Evolutionary conservation across 2,113 vertebrate genomes (phyloP).

Genomic region (Melospiza melodia): DNA sequence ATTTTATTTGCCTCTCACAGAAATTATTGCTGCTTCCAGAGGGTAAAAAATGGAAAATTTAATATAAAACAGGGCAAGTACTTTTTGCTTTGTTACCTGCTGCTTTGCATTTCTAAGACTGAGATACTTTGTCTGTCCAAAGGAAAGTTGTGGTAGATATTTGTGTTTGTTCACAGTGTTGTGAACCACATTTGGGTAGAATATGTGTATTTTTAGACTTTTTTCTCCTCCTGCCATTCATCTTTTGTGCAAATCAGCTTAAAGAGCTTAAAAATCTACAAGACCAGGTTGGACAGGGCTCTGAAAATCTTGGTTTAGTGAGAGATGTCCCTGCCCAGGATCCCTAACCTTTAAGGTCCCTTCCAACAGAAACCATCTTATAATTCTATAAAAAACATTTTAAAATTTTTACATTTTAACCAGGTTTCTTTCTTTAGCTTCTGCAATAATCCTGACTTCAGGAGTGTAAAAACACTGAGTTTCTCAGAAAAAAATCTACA

Average conservation of each 20-base stretch:
- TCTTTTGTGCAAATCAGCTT: neutral
- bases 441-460: neutral
- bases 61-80: neutral
- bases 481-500: neutral
- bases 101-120: neutral
- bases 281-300: neutral
- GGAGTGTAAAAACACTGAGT: neutral
- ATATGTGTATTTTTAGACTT: neutral
- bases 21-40: neutral
- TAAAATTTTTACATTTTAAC: neutral
- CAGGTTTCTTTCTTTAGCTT: neutral
- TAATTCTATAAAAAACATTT: neutral
- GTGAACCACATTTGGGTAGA: neutral
- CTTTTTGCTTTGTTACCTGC: neutral
- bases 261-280: neutral
- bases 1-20: neutral
- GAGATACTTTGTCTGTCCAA: neutral
- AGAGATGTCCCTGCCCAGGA: neutral
- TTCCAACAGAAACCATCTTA: neutral
- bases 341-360: neutral
- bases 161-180: neutral
- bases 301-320: neutral
- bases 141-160: neutral
- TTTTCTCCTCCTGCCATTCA: rapidly evolving
- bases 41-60: neutral